Evolutionary conservation across 2,113 vertebrate genomes (phyloP).

Genomic region (Prolemur simus): DNA sequence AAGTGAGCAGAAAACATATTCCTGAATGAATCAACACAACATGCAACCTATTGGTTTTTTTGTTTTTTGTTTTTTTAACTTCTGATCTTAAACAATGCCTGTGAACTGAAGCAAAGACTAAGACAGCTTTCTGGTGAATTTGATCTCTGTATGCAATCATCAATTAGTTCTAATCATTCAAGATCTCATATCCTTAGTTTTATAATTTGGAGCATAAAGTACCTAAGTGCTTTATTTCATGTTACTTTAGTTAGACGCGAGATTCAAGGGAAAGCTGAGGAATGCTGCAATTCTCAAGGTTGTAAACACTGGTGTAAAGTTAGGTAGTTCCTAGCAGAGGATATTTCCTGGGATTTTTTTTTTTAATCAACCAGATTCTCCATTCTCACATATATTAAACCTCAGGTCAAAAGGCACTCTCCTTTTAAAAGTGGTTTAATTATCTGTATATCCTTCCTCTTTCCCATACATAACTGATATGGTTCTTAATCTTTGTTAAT

Average conservation of each 20-base stretch:
- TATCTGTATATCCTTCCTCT: background rate
- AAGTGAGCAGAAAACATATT: slow-evolving; percentile 63
- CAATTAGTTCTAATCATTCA: slow-evolving; percentile 15
- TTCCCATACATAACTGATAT: background rate
- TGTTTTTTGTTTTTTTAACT: background rate
- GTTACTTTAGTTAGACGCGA: background rate
- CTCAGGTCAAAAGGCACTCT: background rate
- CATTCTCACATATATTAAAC: background rate
- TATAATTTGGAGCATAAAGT: slow-evolving; percentile 20
- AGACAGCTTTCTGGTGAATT: background rate
- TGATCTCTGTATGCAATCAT: slow-evolving; percentile 3
- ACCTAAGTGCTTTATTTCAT: slow-evolving; percentile 32
- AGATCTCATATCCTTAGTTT: background rate
- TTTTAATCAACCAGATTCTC: background rate
- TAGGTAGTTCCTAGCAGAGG: background rate
- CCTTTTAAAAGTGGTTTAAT: background rate
- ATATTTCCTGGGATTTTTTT: background rate
- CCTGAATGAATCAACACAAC: slow-evolving; percentile 31
- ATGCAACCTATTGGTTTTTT: background rate
- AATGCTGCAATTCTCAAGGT: background rate
- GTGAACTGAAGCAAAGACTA: background rate
- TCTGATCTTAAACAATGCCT: slow-evolving; percentile 59
- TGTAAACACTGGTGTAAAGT: background rate
- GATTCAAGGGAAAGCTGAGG: background rate
- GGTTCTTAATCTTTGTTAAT: background rate